Conservation (phyloP, 2,113 vertebrate genomes). For the Colossoma macropomum region DNA sequence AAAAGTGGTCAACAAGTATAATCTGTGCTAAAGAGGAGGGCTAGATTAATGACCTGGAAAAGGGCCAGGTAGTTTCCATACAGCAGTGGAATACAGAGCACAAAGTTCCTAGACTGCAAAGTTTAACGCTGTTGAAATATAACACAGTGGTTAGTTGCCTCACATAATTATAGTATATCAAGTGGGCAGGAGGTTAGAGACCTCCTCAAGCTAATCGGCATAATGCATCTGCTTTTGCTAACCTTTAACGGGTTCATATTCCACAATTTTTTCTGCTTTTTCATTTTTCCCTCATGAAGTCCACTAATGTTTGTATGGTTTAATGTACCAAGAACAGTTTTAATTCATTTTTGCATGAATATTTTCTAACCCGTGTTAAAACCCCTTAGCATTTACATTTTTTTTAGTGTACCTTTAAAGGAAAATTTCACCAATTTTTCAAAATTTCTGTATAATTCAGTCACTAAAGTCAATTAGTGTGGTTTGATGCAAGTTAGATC, state of each 20-base stretch:
- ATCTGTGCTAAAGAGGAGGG: slow-evolving; percentile 34
- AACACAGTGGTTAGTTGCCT: neutral
- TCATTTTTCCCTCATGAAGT: neutral
- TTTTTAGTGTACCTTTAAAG: no score
- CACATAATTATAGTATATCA: slow-evolving; percentile 38
- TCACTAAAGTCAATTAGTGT: no score
- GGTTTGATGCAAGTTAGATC: no score
- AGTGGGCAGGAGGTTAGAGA: slow-evolving; percentile 23
- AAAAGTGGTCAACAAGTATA: slow-evolving; percentile 38
- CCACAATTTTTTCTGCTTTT: neutral
- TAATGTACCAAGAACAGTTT: neutral
- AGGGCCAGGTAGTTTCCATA: slow-evolving; percentile 3
- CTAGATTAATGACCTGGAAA: slow-evolving; percentile 6
- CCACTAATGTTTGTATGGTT: neutral
- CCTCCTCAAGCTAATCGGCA: neutral
- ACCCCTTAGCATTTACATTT: no score
- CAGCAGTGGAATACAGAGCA: slow-evolving; percentile 20
- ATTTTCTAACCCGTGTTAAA: no score
- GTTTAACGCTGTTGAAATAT: slow-evolving; percentile 5
- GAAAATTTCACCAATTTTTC: no score
- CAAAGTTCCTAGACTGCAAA: slow-evolving; percentile 14
- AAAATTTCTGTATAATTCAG: no score
- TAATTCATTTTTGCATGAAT: no score
- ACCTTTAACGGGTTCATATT: neutral
- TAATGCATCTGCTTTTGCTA: slow-evolving; percentile 2